These are phyloP conservation scores for Pogona vitticeps DNA, from an alignment of 2,113 vertebrate genomes.

Conservation along the genomic window DNA sequence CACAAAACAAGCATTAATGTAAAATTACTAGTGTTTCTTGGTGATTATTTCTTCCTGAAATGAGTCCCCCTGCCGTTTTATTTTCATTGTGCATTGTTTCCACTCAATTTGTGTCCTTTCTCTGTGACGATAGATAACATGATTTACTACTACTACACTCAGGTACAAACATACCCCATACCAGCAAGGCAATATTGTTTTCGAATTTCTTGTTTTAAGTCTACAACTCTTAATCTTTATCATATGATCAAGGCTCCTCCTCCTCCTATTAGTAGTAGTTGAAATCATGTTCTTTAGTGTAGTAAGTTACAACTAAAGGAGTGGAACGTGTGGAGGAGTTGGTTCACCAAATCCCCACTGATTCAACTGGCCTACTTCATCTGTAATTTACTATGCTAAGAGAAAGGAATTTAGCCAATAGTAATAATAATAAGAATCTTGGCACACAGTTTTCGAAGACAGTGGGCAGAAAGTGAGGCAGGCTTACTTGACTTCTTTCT, in stretches of 20 bases:
- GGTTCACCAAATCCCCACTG: no score
- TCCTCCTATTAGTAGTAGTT: no score
- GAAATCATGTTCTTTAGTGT: no score
- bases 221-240: background rate
- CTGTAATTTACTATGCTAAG: no score
- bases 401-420: no score
- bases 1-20: conserved; percentile 78
- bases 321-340: no score
- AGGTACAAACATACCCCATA: no score
- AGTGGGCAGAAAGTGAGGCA: background rate
- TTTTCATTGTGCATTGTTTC: conserved; percentile 75
- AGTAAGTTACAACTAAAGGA: no score
- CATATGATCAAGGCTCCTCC: background rate
- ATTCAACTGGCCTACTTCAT: no score
- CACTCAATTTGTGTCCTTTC: conserved; percentile 32
- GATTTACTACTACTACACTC: background rate
- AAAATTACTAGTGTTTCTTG: conserved; percentile 77
- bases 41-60: conserved; percentile 76
- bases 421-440: no score
- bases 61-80: conserved; percentile 69
- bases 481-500: background rate
- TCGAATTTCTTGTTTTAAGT: background rate
- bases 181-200: no score
- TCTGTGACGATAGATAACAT: background rate
- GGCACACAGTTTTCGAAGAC: background rate